Base-by-base conservation (phyloP, 2,797 vertebrate species). In the Eidolon dupreanum region DNA sequence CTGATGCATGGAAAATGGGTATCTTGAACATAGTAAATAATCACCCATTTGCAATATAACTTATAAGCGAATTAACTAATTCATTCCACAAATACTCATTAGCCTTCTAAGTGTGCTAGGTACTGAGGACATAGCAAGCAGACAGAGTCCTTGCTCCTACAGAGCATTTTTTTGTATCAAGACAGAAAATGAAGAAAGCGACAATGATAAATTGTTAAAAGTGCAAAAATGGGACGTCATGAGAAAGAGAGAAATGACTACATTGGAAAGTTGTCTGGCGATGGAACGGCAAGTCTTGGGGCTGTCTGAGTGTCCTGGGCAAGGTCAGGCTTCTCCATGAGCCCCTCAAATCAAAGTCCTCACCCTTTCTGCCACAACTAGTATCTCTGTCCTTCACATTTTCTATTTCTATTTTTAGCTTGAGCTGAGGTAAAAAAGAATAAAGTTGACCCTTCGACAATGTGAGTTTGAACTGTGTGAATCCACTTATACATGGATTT, bases 21-120 rank as follows among this genome's bases (percentile, higher is more conserved):
- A 49, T 95, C 85, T 71, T 55, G 73, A 92, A 96, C 33, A 43
- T 41, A 90, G 73, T 22, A 74, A 96, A 63, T 87, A 84, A 94
- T 90, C 16, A 61, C 73, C 53, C 91, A 82, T 79, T 79, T 88
- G 57, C 82, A 90, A 91, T 93, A 53, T 65, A 88, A 95, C 59
- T 92, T 95, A 41, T 68, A 90, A 75, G 68, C 71, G 63, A 96
- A 90, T 75, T 57, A 89, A 87, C 65, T 71, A 65, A 92, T 74
- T 92, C 77, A 81, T 41, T 94, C 61, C 89, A 78, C 43, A 92
- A 68, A 79, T 51, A 66, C 31, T 70, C 28, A 74, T 43, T 70
- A 84, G 73, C 92, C 38, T 93, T 95, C 75, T 66, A 41, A 26
- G 71, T 2, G 6, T 74, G 61, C 65, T 19, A 74, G 55, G 71